Evolutionary conservation across 2,113 vertebrate genomes (phyloP).

Genomic region (Indicator maculatus): DNA sequence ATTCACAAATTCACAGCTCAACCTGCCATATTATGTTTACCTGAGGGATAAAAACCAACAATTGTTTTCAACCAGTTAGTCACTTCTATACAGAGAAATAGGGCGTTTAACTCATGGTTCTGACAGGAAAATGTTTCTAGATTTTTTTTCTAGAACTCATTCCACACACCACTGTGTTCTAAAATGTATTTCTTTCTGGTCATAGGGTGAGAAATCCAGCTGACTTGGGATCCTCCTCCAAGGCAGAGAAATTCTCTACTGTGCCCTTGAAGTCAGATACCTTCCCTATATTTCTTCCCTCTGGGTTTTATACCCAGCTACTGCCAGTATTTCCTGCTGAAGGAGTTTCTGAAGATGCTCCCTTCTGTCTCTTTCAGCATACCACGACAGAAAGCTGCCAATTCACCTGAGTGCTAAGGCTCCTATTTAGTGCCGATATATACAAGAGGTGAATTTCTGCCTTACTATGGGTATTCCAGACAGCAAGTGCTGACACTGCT

Average conservation of each 20-base stretch:
- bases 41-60: background rate
- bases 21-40: rapidly evolving
- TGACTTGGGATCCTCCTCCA: background rate
- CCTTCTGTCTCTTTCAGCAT: background rate
- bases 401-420: background rate
- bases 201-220: background rate
- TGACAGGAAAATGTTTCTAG: background rate
- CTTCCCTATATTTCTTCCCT: background rate
- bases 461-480: background rate
- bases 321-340: background rate
- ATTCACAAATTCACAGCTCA: background rate
- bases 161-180: background rate
- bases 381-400: background rate
- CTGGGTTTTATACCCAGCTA: background rate
- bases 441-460: background rate
- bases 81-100: background rate
- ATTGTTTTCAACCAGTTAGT: background rate
- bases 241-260: background rate
- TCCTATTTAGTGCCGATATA: background rate
- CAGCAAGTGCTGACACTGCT: background rate
- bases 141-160: background rate
- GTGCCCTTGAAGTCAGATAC: background rate
- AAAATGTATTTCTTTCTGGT: background rate
- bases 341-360: background rate
- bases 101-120: background rate